Conservation (phyloP, 2,113 vertebrate genomes). For the Vombatus ursinus region DNA sequence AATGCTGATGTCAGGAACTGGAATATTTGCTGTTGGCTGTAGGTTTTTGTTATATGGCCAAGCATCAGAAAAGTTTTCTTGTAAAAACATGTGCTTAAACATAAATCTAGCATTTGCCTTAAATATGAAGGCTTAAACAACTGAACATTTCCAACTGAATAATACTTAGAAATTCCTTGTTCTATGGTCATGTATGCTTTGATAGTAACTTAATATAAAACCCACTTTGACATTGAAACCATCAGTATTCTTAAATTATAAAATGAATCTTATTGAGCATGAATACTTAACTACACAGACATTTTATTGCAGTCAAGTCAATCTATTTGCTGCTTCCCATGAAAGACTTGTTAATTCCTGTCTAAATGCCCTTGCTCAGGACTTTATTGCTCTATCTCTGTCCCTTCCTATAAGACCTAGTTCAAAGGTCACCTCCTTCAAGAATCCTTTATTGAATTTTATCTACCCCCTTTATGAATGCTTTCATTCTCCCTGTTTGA, state of each 20-base stretch:
- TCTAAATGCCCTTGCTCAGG: not conserved
- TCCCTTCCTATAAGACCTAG: not conserved
- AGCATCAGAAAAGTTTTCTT: not conserved
- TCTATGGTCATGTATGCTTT: not conserved
- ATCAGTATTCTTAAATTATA: not conserved
- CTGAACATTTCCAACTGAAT: not conserved
- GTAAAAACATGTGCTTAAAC: not conserved
- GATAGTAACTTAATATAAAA: not conserved
- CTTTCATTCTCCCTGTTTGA: not conserved
- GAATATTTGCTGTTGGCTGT: not conserved
- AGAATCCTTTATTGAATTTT: not conserved
- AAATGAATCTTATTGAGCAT: not conserved
- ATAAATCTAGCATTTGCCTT: not conserved
- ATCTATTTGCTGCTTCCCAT: not conserved
- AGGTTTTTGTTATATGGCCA: not conserved
- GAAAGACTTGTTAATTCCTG: not conserved
- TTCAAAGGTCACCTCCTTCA: not conserved
- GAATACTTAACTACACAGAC: not conserved
- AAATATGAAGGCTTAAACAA: not conserved
- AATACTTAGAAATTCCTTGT: not conserved
- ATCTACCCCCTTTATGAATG: not conserved
- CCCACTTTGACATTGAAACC: not conserved
- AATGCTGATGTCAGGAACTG: not conserved
- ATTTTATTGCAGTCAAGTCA: not conserved
- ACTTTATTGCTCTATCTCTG: not conserved